Evolutionary conservation across 2,113 vertebrate genomes (phyloP).

Genomic region (Vicugna pacos): DNA sequence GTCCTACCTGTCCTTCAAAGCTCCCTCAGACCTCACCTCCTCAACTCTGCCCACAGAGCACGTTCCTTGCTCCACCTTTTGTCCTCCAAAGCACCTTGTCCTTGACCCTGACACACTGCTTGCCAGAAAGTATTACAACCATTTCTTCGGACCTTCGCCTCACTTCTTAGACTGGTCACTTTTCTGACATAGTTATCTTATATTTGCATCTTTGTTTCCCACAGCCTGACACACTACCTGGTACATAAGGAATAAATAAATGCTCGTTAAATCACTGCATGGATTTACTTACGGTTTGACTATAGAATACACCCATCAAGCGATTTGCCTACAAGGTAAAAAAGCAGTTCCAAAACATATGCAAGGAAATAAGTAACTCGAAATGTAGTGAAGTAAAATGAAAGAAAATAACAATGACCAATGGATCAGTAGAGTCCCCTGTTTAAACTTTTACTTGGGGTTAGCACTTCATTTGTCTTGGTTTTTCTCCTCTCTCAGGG

Average conservation of each 20-base stretch:
- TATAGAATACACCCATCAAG: neutral
- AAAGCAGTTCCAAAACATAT: neutral
- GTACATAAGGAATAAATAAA: neutral
- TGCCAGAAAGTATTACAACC: neutral
- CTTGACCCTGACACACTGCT: neutral
- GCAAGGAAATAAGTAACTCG: neutral
- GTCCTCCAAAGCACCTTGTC: neutral
- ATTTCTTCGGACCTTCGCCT: neutral
- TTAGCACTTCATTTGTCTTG: neutral
- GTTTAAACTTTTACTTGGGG: neutral
- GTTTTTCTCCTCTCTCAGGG: neutral
- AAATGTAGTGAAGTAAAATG: neutral
- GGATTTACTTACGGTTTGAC: neutral
- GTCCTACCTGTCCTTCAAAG: neutral
- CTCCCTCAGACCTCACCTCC: neutral
- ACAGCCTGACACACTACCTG: neutral
- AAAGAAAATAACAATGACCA: constrained; percentile 12
- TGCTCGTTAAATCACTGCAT: neutral
- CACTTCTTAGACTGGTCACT: neutral
- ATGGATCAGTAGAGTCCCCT: neutral
- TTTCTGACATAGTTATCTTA: neutral
- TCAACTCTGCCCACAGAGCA: neutral
- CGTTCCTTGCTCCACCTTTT: neutral
- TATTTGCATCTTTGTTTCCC: neutral
- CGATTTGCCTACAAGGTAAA: neutral